These are phyloP conservation scores for Enteromius anoplus DNA, from an alignment of 2,797 vertebrate genomes.

Conservation along the genomic window DNA sequence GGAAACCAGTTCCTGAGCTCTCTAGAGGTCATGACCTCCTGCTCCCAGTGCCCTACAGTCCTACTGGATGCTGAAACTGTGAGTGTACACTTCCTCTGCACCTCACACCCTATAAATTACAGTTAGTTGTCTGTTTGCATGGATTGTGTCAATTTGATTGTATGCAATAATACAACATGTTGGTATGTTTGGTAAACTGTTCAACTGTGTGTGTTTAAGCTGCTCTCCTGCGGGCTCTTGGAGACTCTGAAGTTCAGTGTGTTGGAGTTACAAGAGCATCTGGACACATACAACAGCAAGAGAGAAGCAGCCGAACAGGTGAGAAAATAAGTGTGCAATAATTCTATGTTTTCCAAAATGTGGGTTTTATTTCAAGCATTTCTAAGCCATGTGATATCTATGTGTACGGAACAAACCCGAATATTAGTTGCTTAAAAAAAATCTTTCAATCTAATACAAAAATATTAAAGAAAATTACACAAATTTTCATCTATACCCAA, in stretches of 20 bases:
- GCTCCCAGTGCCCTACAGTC: slow-evolving; percentile 94
- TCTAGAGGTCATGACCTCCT: slow-evolving; percentile 91
- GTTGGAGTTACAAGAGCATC: slow-evolving; percentile 95
- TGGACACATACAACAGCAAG: slow-evolving; percentile 95
- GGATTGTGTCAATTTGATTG: neutral
- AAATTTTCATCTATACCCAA: neutral
- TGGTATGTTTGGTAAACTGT: neutral
- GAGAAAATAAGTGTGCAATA: slow-evolving; percentile 53
- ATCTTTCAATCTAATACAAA: neutral
- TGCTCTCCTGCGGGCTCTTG: slow-evolving; percentile 93
- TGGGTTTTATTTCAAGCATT: neutral
- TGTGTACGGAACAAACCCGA: neutral
- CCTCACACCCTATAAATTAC: neutral
- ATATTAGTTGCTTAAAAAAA: neutral
- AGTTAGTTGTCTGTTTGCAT: neutral
- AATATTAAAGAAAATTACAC: neutral
- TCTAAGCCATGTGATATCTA: neutral
- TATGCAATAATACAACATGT: neutral
- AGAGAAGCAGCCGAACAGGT: slow-evolving; percentile 94
- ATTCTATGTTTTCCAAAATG: neutral
- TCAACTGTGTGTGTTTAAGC: slow-evolving; percentile 73
- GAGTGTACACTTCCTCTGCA: slow-evolving; percentile 60
- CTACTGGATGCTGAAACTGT: slow-evolving; percentile 98
- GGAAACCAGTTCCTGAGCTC: slow-evolving; percentile 95
- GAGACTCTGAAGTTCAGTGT: slow-evolving; percentile 98